Conservation (phyloP, 2,113 vertebrate species). For the Notothenia rossii region DNA sequence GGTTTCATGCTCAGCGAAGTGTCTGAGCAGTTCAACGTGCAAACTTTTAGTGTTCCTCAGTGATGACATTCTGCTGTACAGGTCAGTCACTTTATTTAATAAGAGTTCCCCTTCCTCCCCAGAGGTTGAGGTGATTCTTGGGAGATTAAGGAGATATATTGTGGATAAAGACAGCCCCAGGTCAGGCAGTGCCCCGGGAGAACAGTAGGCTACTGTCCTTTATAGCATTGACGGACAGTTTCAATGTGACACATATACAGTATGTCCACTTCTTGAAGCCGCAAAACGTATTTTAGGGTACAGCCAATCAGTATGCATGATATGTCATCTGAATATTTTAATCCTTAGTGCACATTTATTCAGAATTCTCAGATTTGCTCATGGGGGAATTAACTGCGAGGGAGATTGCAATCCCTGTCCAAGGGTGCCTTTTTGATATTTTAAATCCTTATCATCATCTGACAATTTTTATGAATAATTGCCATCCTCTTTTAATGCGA, state of each 20-base stretch:
- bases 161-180: conserved; percentile 48
- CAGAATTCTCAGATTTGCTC: conserved; percentile 30
- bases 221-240: conserved; percentile 38
- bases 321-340: conserved; percentile 15
- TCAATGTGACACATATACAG: conserved; percentile 9
- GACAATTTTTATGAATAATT: conserved; percentile 59
- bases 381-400: conserved; percentile 23
- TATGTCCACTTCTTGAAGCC: conserved; percentile 13
- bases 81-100: conserved; percentile 63
- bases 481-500: conserved; percentile 38
- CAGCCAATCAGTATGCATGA: conserved; percentile 27
- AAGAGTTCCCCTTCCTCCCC: conserved; percentile 32
- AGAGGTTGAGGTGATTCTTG: conserved; percentile 56
- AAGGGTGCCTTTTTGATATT: conserved; percentile 52
- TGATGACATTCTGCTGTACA: conserved; percentile 48
- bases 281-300: conserved; percentile 34
- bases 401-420: conserved; percentile 39
- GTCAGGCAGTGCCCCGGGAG: conserved; percentile 28
- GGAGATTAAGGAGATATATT: conserved; percentile 69
- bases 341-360: conserved; percentile 24
- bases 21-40: conserved; percentile 11
- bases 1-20: conserved; percentile 12
- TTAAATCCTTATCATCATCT: conserved; percentile 56
- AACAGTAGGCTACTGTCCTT: conserved; percentile 13
- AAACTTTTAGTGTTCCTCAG: conserved; percentile 16